Percentiles rank a stretch among this genome's conserved stretches.
phyloP scores from a whole-genome alignment of 2,888 invertebrate species.

The Piscicola geometra region DNA sequence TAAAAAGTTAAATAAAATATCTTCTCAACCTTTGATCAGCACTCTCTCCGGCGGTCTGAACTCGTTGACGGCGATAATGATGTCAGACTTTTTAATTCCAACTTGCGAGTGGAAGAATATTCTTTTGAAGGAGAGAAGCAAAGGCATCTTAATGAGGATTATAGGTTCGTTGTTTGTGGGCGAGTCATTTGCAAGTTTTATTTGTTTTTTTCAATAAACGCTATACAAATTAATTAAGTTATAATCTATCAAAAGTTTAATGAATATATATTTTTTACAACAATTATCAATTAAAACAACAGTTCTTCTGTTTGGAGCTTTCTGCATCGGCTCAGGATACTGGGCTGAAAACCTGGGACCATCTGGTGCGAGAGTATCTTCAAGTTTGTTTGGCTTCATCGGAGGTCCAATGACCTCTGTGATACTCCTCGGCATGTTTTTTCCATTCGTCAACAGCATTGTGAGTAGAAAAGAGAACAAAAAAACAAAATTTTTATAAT shows the following conservation, averaged over 20 bases:
- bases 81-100: slow-evolving; percentile 76
- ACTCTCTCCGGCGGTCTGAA: slow-evolving; percentile 88
- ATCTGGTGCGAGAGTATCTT: slow-evolving; percentile 47
- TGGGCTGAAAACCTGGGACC: slow-evolving; percentile 45
- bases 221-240: too few species aligned
- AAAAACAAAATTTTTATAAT: too few species aligned
- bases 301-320: slow-evolving; percentile 46
- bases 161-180: slow-evolving; percentile 25
- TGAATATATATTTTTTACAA: too few species aligned
- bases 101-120: slow-evolving; percentile 59
- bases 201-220: too few species aligned
- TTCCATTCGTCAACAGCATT: slow-evolving; percentile 44
- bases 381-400: slow-evolving; percentile 50
- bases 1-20: too few species aligned
- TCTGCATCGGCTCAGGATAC: slow-evolving; percentile 47
- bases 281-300: too few species aligned
- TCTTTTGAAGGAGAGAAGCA: slow-evolving; percentile 28
- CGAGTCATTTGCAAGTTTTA: too few species aligned
- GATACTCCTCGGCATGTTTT: slow-evolving; percentile 37
- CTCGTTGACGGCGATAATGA: slow-evolving; percentile 80
- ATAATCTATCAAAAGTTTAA: too few species aligned
- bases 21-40: slow-evolving; percentile 33
- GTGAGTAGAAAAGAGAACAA: too few species aligned
- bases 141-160: slow-evolving; percentile 27
- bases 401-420: slow-evolving; percentile 47